Evolutionary conservation across 2,113 vertebrate species (phyloP).

Genomic region (Pteronura brasiliensis): DNA sequence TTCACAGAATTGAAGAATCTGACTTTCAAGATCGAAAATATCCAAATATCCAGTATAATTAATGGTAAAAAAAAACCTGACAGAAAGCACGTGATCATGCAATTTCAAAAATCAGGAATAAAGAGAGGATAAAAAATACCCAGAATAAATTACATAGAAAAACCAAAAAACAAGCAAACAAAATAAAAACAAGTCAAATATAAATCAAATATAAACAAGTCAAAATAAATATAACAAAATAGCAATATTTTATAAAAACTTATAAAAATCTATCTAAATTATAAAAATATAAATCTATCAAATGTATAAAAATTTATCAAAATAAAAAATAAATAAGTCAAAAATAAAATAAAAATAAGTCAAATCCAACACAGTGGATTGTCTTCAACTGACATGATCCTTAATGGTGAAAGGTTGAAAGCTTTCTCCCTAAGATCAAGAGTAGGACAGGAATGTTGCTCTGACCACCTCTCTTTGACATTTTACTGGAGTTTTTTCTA

Average conservation of each 20-base stretch:
- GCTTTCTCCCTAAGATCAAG: background rate
- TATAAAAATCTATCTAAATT: too few relatives aligned
- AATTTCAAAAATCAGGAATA: background rate
- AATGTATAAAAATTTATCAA: too few relatives aligned
- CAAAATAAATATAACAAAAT: too few relatives aligned
- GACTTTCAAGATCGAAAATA: background rate
- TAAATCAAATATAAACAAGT: background rate
- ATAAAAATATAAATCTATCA: too few relatives aligned
- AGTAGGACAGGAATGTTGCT: too few relatives aligned
- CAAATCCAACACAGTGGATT: background rate
- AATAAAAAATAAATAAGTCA: too few relatives aligned
- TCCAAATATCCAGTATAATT: background rate
- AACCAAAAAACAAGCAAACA: background rate
- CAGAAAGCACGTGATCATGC: fast-evolving
- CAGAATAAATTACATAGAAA: background rate
- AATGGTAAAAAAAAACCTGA: background rate
- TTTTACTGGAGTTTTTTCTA: background rate
- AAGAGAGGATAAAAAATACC: background rate
- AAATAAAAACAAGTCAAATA: background rate
- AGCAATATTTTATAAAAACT: too few relatives aligned
- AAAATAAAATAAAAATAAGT: background rate
- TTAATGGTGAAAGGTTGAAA: fast-evolving
- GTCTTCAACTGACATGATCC: fast-evolving
- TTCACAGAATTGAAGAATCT: background rate
- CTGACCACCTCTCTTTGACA: too few relatives aligned